Base-by-base conservation (phyloP, 2,113 vertebrate genomes). In the Zapornia atra region DNA sequence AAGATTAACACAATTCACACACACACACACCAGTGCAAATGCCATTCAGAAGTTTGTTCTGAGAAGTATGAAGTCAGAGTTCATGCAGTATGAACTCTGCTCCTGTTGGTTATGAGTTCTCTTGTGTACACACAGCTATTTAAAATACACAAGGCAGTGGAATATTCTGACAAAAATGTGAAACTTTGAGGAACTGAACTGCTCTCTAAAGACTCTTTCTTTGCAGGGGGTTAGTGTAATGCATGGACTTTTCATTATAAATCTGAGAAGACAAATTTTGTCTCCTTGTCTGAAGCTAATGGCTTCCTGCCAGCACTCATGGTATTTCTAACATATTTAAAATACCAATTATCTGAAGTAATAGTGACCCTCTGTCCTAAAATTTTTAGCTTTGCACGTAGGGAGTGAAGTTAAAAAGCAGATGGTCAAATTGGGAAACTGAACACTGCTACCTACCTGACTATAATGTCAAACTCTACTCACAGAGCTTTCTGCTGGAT, bases 301-400 rank as follows among this genome's bases (percentile, higher is more conserved):
- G 92, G 86, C 85, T 96, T 86, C 72, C 76, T 94, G 91, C 73
- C 96, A 96, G 59, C 11, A 13, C 26, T 88, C 44, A 78, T 44
- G 68, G 81, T 96, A 96, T 95, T 96, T 88, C 85, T 75, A 69
- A 73, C 70, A 65, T 91, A 85, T 79, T 81, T 96, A 81, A 98
- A 96, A 95, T 95, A 53, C 70, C 63, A 66, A 11, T 94, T 95
- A 75, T 90, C 97, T 89, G 81, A 95, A 87, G 82, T 86, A 86
- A 91, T 21, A n/a, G 71, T 82, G 50, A 60, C 66, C 73, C 46
- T 59, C 33, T 93, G 60, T 57, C 77, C 72, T 69, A 86, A 56
- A 71, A 44, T 36, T 92, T 92, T 87, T 50, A 71, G 68, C 86
- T 94, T 95, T 54, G 54, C 38, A 40, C 66, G 54, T 38, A 69